Evolutionary conservation across 2,113 vertebrate genomes (phyloP), one percentile per base, ranked within the genome.

Genomic region (Macaca nemestrina): DNA sequence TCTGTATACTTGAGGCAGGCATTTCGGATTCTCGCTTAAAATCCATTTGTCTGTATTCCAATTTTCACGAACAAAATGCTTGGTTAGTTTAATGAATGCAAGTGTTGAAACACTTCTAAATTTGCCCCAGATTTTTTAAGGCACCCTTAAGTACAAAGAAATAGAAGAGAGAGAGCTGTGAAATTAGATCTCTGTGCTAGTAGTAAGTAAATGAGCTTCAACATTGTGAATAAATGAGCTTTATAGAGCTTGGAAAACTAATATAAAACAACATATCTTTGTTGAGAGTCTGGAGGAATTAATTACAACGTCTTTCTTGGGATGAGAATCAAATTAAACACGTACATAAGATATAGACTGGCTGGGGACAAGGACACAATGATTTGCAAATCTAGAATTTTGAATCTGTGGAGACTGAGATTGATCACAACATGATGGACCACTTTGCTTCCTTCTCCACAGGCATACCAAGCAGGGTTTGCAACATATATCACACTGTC

Each of bases 61-160:
- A 73, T 95, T 94, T 97, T 82, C n/a, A 76, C 88, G 70, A 93
- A 79, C 90, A 94, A 95, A 97, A 91, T 94, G n/a, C 38, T 59
- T 80, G 17, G 20, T 59, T 70, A 84, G 88, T 96, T 93, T 85
- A 81, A 95, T 79, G 40, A 97, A 79, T 61, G 3, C 27, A 95
- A 95, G 45, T 67, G 95, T 94, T 68, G 22, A 85, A 88, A 67
- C 3, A 61, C 85, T 97, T 94, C 59, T 96, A 97, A 95, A 97
- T 88, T 61, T 91, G 10, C 8, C 45, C 32, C 79, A 32, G 30
- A 68, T 88, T 76, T 93, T 92, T 76, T 10, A 97, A 95, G 70
- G 52, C 2, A 86, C 59, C 38, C 30, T 55, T 90, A 91, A 93
- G 27, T 59, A 84, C 4, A 91, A 20, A 95, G 7, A 90, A n/a